Percentiles rank a stretch among this genome's conserved stretches.
These are phyloP conservation scores for Drosophila sturtevanti DNA, from an alignment of 1,140 invertebrate genomes.

Conservation along the genomic window DNA sequence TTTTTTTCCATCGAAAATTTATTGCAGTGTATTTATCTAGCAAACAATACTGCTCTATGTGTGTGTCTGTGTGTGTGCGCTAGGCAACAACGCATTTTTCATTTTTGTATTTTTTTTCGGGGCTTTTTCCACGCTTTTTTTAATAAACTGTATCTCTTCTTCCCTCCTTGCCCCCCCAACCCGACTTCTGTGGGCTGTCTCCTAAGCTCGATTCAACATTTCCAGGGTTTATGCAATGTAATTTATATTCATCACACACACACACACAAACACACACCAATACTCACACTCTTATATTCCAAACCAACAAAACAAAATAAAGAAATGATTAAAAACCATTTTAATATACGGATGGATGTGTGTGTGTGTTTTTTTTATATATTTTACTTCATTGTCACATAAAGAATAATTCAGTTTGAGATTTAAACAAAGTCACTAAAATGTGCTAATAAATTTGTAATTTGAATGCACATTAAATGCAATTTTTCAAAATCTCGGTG, in stretches of 20 bases:
- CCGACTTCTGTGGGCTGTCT: conserved; percentile 20
- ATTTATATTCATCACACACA: conserved; percentile 61
- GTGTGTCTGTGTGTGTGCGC: conserved; percentile 39
- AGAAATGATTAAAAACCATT: conserved; percentile 77
- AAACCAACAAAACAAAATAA: conserved; percentile 7
- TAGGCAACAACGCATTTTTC: conserved; percentile 70
- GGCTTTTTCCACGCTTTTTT: conserved; percentile 58
- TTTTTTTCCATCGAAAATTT: no score
- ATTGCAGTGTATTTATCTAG: not conserved
- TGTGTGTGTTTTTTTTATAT: not conserved
- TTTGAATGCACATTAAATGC: not conserved
- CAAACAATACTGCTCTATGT: conserved; percentile 55
- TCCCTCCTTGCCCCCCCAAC: not conserved
- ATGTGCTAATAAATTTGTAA: not conserved
- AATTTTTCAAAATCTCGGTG: not conserved
- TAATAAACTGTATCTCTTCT: conserved; percentile 62
- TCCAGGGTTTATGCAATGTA: conserved; percentile 46
- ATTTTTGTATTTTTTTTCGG: conserved; percentile 49
- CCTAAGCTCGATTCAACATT: conserved; percentile 25
- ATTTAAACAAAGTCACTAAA: not conserved
- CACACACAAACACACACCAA: conserved; percentile 18
- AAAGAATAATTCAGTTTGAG: not conserved
- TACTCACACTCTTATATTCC: conserved; percentile 14
- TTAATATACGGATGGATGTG: no score
- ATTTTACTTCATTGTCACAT: conserved; percentile 50